Evolutionary conservation across 2,113 vertebrate species (phyloP), one percentile per base, ranked within the genome.

Genomic region (Leptosomus discolor): DNA sequence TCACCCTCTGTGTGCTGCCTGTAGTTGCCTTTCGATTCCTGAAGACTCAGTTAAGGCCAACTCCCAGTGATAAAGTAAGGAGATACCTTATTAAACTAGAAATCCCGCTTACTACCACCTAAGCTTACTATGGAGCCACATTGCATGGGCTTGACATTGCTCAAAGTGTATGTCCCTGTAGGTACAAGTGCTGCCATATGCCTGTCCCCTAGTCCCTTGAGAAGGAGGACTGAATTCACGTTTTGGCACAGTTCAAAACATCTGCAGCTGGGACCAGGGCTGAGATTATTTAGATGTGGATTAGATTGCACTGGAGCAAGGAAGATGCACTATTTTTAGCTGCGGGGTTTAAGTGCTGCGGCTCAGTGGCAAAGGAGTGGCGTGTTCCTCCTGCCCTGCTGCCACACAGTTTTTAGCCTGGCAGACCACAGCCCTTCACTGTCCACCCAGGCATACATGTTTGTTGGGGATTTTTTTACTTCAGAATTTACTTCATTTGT

Each of bases 31-130:
- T 98, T 83, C 98, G 98, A 32, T 99, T 99, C 97, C 91, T 99
- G 84, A 97, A 97, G 87, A 76, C 97, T 30, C 98, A 99, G 58
- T 85, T 99, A 61, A 95, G 64, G 75, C 99, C 99, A 8, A 98
- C 98, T 36, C 90, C 98, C 85, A 98, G 98, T 0, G 99, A 99
- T 87, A 99, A 99, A 98, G 99, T 99, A 92, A 96, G 98, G 77
- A 39, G 12, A 82, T 20, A 27, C 6, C 24, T 85, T 36, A n/a
- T 48, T 68, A 69, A 86, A 68, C 30, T 39, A 89, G 51, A 92
- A 93, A 67, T 65, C 68, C 20, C 76, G 8, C 32, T 94, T 46
- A 5, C 58, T 50, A 9, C 10, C 27, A 46, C 34, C 54, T 34
- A 14, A n/a, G 46, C 63, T 58, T 60, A 23, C 58, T 0, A 0